Conservation (phyloP, 2,113 vertebrate genomes). For the Uria lomvia region DNA sequence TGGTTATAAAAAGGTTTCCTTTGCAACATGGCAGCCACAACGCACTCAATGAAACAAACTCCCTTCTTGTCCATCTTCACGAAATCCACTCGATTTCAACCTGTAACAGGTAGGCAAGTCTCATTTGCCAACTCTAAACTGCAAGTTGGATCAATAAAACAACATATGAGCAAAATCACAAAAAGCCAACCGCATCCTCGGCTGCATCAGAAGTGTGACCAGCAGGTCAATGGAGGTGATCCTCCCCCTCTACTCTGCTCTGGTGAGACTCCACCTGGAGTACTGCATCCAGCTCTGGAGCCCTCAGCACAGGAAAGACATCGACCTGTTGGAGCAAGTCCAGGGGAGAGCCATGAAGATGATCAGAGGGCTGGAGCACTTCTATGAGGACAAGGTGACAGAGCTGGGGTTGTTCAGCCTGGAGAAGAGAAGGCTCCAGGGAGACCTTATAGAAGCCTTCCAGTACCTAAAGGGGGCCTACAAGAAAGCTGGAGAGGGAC, state of each 20-base stretch:
- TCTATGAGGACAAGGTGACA: background rate
- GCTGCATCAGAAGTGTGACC: background rate
- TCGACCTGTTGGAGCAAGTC: background rate
- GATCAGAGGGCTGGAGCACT: background rate
- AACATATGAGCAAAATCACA: background rate
- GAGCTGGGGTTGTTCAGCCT: background rate
- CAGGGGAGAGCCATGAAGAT: background rate
- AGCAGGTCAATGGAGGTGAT: background rate
- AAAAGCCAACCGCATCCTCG: background rate
- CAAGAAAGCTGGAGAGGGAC: background rate
- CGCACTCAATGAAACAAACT: background rate
- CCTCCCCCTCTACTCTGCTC: background rate
- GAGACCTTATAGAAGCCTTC: background rate
- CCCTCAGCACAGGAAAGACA: background rate
- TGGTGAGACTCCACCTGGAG: background rate
- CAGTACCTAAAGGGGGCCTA: background rate
- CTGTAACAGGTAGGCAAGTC: background rate
- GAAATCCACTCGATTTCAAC: background rate
- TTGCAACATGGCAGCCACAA: background rate
- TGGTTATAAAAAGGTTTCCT: background rate
- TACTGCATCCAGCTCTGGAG: background rate
- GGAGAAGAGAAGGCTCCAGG: background rate
- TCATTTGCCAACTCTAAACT: background rate
- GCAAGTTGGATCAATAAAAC: background rate
- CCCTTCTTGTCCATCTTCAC: background rate